Conservation (phyloP, 2,113 vertebrate species). For the Aldabrachelys gigantea region DNA sequence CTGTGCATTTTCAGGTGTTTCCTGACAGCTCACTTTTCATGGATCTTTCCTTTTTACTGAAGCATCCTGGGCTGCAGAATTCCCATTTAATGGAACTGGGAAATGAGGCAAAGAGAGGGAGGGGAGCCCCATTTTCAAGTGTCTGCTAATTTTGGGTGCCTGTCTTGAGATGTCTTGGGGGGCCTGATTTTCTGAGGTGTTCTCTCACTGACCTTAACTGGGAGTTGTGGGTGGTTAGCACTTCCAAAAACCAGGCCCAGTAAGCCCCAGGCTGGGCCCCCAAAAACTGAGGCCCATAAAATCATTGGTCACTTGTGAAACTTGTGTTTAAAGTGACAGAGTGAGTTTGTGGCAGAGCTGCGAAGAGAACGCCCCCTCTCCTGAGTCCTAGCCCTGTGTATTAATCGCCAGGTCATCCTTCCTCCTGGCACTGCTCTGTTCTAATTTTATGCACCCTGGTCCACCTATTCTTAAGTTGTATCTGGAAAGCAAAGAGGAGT, state of each 20-base stretch:
- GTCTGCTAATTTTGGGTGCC: not conserved
- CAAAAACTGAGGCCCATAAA: not conserved
- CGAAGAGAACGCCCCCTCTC: not conserved
- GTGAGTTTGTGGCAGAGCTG: not conserved
- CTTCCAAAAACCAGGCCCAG: fast-evolving
- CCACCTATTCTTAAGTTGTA: not conserved
- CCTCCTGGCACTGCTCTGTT: not conserved
- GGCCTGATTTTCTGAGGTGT: not conserved
- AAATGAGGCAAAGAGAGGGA: not conserved
- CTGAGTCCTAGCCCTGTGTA: fast-evolving
- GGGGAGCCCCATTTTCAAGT: fast-evolving
- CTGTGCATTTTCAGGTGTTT: fast-evolving
- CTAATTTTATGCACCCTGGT: not conserved
- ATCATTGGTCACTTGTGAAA: fast-evolving
- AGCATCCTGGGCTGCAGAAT: not conserved
- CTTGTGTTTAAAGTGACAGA: not conserved
- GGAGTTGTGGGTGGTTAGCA: not conserved
- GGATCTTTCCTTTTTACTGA: fast-evolving
- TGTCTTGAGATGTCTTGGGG: not conserved
- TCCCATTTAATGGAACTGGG: not conserved
- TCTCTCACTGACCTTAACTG: not conserved
- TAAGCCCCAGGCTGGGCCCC: not conserved
- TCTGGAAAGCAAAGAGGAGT: not conserved
- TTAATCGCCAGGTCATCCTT: fast-evolving
- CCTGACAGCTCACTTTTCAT: not conserved